Evolutionary conservation across 1,140 invertebrate species (phyloP), one percentile per base, ranked within the genome.

Genomic region (Magallana gigas): DNA sequence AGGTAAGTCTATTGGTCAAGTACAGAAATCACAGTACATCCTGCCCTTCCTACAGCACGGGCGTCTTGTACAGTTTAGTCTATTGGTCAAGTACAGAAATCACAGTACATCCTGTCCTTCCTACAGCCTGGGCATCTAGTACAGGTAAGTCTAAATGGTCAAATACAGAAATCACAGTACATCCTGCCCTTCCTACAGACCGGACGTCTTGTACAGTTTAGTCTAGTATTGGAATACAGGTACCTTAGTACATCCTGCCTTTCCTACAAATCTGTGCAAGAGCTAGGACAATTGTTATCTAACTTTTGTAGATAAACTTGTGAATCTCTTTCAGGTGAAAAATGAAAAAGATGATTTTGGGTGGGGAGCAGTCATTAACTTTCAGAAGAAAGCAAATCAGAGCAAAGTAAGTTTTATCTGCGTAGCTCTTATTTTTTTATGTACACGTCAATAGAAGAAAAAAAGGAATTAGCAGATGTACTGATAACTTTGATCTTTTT

Each of bases 301-400:
- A 48, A 48, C 36, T 48, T 48, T 48, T 48, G 36, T 48, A 48
- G 36, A 48, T 48, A 48, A 48, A 48, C 3, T 48, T 48, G 36
- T 48, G 36, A 48, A 48, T 84, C 36, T 85, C 84, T 91, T 91
- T 84, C 89, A 98, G 97, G 96, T 99, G 2, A 97, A 98, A 95
- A 97, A 97, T 91, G 97, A 97, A 83, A 96, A 97, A 0, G 95
- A 97, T 87, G 97, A 98, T 93, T 99, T 98, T 95, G 98, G 98
- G 90, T 99, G 99, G 98, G 98, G 98, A 59, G 97, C 98, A 48
- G 96, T 99, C 71, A 96, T 99, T 0, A 99, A 98, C 94, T 99
- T 98, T 92, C 97, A 97, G 91, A 96, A 96, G 88, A 98, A 98
- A 91, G 95, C 96, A 87, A 95, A 95, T 87, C 92, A 95, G 87